These are phyloP conservation scores for Drosophila pruinosa DNA, from an alignment of 1,140 invertebrate species.

Conservation along the genomic window DNA sequence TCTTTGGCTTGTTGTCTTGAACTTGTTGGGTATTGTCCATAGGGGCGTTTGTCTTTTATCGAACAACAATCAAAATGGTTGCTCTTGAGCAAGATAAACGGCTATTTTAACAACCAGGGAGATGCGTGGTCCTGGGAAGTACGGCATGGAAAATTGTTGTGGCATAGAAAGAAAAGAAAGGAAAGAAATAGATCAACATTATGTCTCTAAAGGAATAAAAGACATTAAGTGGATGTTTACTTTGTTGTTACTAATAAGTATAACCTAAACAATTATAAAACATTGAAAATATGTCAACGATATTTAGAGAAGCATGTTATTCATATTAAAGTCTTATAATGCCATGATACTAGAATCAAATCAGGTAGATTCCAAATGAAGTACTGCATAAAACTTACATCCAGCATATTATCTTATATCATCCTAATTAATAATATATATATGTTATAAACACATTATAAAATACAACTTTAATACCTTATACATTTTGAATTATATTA, in stretches of 20 bases:
- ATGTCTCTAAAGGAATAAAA: background rate
- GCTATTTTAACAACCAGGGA: background rate
- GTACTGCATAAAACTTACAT: no score
- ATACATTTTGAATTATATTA: no score
- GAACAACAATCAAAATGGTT: slow-evolving; percentile 26
- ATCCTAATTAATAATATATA: no score
- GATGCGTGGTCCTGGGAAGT: background rate
- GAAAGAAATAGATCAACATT: background rate
- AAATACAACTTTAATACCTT: no score
- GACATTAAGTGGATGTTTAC: no score
- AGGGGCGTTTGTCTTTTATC: slow-evolving; percentile 60
- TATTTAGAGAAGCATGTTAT: background rate
- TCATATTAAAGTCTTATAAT: no score
- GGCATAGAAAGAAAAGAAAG: background rate
- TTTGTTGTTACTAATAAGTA: no score
- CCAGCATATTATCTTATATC: no score
- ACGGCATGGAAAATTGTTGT: background rate
- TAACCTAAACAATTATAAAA: background rate
- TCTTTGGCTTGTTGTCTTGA: background rate
- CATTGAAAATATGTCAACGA: background rate
- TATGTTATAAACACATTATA: no score
- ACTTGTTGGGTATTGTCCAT: slow-evolving; percentile 9
- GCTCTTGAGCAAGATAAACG: slow-evolving; percentile 21
- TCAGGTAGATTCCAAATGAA: no score
- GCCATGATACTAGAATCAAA: no score